phyloP scores from a whole-genome alignment of 2,888 invertebrate species.

The Hydriomena furcata region DNA sequence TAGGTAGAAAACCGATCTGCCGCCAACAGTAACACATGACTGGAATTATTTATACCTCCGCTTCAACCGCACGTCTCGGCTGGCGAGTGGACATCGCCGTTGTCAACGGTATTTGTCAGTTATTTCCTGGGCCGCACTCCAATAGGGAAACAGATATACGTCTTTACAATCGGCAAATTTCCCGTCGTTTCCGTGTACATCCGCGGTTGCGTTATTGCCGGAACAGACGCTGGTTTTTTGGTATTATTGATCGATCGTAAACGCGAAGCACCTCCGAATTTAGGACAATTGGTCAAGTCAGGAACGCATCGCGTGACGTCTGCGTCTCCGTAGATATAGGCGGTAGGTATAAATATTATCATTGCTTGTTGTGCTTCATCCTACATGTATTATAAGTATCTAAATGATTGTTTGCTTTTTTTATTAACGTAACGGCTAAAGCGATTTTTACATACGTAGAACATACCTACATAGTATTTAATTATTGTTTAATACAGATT shows the following conservation, averaged over 20 bases:
- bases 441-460: too few relatives aligned
- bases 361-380: constrained; percentile 49
- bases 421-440: too few relatives aligned
- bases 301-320: constrained; percentile 58
- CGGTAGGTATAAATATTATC: constrained; percentile 70
- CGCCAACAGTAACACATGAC: constrained; percentile 35
- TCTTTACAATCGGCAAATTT: constrained; percentile 4
- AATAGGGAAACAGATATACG: constrained; percentile 31
- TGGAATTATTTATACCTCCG: constrained; percentile 41
- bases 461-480: too few relatives aligned
- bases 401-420: too few relatives aligned
- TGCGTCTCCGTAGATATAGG: constrained; percentile 45
- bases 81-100: constrained; percentile 18
- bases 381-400: too few relatives aligned
- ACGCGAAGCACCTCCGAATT: constrained; percentile 48
- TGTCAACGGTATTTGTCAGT: constrained; percentile 35
- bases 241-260: constrained; percentile 47
- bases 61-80: constrained; percentile 27
- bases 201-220: not conserved
- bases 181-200: constrained; percentile 16
- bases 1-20: constrained; percentile 35
- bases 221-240: constrained; percentile 34
- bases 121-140: constrained; percentile 26
- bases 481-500: too few relatives aligned
- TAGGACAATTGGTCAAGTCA: constrained; percentile 61